These are phyloP conservation scores for Rhinogobius similis DNA, from an alignment of 2,113 vertebrate species.

Conservation along the genomic window DNA sequence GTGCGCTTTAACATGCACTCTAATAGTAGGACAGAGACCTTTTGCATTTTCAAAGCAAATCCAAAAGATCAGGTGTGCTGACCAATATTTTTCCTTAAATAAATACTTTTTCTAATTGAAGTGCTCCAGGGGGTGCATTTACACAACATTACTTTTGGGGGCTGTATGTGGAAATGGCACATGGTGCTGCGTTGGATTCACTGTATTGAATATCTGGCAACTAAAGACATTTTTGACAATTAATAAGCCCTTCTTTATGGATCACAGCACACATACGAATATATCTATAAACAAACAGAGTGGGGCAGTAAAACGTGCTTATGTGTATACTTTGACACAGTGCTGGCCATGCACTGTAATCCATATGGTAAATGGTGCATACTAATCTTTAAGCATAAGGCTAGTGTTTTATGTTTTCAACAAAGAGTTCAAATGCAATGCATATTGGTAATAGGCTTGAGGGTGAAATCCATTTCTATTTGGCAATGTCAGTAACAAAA, in stretches of 20 bases:
- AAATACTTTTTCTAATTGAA: slow-evolving; percentile 5
- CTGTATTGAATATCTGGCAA: slow-evolving; percentile 6
- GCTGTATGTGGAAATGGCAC: slow-evolving; percentile 7
- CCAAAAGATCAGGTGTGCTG: neutral
- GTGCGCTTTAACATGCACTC: slow-evolving; percentile 41
- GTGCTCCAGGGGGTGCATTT: too few species aligned
- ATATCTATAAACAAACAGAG: slow-evolving; percentile 9
- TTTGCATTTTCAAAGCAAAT: slow-evolving; percentile 26
- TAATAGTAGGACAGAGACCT: slow-evolving; percentile 30
- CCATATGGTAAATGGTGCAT: neutral
- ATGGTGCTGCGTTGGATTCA: slow-evolving; percentile 1
- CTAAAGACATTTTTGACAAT: slow-evolving; percentile 10
- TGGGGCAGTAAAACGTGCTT: neutral
- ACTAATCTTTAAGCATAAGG: slow-evolving; percentile 10
- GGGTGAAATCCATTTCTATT: slow-evolving; percentile 7
- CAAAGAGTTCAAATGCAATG: neutral
- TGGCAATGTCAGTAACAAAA: slow-evolving; percentile 11
- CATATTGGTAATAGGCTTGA: slow-evolving; percentile 1
- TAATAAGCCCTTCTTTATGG: slow-evolving; percentile 13
- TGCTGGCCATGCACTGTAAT: neutral
- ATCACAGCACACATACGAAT: slow-evolving; percentile 12
- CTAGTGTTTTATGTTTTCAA: neutral
- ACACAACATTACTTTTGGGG: too few species aligned
- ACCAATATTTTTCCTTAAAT: slow-evolving; percentile 8
- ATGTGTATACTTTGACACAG: slow-evolving; percentile 7